These are phyloP conservation scores for Ephestia elutella DNA, from an alignment of 1,140 invertebrate species.

Conservation along the genomic window DNA sequence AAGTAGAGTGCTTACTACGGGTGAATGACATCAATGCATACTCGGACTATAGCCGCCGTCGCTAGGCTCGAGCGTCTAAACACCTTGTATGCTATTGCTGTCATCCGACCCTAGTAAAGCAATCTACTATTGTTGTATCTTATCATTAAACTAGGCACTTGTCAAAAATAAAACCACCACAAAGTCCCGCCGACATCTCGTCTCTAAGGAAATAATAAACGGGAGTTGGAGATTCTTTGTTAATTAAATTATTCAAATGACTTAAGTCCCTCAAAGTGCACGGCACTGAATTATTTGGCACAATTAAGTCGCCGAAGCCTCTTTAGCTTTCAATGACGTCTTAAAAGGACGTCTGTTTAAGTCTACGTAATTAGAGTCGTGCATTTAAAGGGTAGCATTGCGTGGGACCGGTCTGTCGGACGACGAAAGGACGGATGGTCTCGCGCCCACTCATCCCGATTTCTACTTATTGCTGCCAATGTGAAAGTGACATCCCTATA, in stretches of 20 bases:
- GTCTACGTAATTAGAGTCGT: conserved; percentile 30
- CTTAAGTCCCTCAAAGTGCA: conserved; percentile 37
- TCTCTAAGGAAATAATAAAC: conserved; percentile 31
- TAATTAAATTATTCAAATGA: conserved; percentile 45
- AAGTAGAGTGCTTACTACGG: no score
- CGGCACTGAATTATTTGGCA: conserved; percentile 38
- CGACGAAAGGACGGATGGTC: background rate
- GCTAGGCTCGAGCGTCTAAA: no score
- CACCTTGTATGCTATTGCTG: no score
- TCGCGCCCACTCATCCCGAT: no score
- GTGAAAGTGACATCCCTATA: no score
- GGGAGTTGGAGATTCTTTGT: conserved; percentile 32
- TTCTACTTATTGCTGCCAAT: no score
- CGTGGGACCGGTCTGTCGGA: background rate
- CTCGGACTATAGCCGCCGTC: no score
- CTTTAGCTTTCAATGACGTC: conserved; percentile 27
- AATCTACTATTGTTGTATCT: no score
- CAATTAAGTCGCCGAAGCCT: conserved; percentile 33
- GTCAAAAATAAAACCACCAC: background rate
- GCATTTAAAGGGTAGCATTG: background rate
- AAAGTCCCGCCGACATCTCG: conserved; percentile 20
- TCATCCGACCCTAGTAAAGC: no score
- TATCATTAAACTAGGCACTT: no score
- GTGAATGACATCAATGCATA: no score
- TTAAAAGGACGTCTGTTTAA: conserved; percentile 23